Percentiles rank a stretch among this genome's conserved stretches.
These are phyloP conservation scores for Camelus dromedarius DNA, from an alignment of 2,113 vertebrate genomes.

Conservation along the genomic window DNA sequence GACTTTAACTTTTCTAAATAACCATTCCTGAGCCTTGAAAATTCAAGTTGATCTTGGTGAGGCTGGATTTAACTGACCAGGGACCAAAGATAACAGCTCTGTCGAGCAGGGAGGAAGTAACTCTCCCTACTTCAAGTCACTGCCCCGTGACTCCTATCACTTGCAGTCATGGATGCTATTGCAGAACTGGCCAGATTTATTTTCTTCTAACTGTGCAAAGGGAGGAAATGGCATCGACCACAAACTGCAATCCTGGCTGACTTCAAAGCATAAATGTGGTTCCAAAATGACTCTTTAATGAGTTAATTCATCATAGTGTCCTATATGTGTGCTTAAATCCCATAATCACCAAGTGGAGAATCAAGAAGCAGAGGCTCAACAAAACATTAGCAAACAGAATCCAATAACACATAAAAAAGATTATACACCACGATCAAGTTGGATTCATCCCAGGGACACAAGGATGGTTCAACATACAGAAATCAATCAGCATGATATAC, in stretches of 20 bases:
- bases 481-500: too few relatives aligned
- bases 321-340: background rate
- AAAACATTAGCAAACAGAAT: too few relatives aligned
- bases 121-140: background rate
- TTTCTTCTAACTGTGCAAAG: background rate
- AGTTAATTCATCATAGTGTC: background rate
- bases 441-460: too few relatives aligned
- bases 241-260: background rate
- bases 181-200: background rate
- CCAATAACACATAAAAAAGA: too few relatives aligned
- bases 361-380: background rate
- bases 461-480: too few relatives aligned
- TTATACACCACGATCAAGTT: too few relatives aligned
- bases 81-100: background rate
- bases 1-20: slow-evolving; percentile 44
- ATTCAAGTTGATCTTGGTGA: background rate
- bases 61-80: background rate
- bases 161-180: background rate
- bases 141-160: background rate
- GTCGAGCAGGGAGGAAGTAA: background rate
- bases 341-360: background rate
- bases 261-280: background rate
- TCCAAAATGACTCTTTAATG: background rate
- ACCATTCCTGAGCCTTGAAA: background rate
- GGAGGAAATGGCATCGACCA: background rate